Percentiles rank a stretch among this genome's conserved stretches.
These are phyloP conservation scores for Caenorhabditis becei DNA, from an alignment of 2,888 invertebrate species.

Conservation along the genomic window DNA sequence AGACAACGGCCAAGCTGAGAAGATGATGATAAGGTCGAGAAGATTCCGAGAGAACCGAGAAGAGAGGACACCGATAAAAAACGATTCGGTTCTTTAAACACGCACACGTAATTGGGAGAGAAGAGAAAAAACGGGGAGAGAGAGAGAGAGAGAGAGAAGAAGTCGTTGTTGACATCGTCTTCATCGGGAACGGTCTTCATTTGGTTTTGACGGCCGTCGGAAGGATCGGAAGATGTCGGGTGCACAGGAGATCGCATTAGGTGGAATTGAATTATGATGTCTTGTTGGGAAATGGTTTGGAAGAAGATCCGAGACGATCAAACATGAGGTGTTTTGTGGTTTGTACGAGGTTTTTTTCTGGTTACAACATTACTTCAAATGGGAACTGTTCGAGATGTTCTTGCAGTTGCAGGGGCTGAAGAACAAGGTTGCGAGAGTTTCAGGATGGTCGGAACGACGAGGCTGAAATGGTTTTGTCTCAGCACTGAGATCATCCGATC, in stretches of 20 bases:
- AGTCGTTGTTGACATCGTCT: no score
- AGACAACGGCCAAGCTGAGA: constrained; percentile 2
- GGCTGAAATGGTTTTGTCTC: no score
- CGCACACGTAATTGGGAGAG: constrained; percentile 10
- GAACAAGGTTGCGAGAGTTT: background rate
- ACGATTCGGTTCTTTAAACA: constrained; percentile 53
- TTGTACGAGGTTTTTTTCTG: background rate
- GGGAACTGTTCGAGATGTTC: background rate
- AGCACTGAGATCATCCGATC: no score
- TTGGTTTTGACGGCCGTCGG: no score
- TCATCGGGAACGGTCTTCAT: constrained; percentile 23
- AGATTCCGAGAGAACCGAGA: constrained; percentile 19
- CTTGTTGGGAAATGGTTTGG: background rate
- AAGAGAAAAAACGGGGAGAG: background rate
- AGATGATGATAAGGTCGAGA: constrained; percentile 44
- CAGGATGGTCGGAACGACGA: no score
- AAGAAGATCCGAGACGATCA: constrained; percentile 20
- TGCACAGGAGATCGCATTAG: background rate
- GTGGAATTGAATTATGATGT: constrained; percentile 12
- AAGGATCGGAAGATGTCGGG: background rate
- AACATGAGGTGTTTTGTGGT: constrained; percentile 35
- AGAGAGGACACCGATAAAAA: constrained; percentile 32
- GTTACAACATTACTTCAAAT: background rate
- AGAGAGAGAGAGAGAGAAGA: background rate
- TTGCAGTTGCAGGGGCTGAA: background rate